Percentiles rank a stretch among this genome's conserved stretches.
Conservation (phyloP, 2,797 vertebrate genomes). For the Syngnathus rostellatus region DNA sequence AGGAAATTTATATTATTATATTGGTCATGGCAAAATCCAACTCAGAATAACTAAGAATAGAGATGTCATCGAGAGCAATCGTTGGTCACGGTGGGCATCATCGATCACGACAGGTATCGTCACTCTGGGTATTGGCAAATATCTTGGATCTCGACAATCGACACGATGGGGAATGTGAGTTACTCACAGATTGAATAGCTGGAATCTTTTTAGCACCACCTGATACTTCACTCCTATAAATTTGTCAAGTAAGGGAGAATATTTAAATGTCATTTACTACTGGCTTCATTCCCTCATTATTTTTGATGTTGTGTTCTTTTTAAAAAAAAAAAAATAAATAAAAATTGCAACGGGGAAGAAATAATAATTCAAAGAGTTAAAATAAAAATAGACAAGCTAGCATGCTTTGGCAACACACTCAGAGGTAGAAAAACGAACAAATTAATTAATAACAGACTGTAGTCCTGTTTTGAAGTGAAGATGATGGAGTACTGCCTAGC, state of each 20-base stretch:
- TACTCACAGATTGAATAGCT: neutral
- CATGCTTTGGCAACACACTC: constrained; percentile 43
- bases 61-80: too few species aligned
- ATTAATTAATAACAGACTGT: neutral
- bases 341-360: neutral
- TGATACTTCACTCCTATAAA: neutral
- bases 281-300: neutral
- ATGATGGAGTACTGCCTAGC: neutral
- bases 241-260: neutral
- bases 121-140: neutral
- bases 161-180: neutral
- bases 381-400: constrained; percentile 8
- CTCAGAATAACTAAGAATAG: too few species aligned
- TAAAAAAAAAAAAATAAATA: constrained; percentile 7
- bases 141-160: neutral
- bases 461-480: neutral
- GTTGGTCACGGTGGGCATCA: neutral
- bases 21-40: neutral
- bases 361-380: neutral
- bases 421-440: constrained; percentile 47
- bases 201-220: neutral
- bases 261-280: neutral
- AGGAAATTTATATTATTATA: neutral
- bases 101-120: neutral
- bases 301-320: constrained; percentile 18